Evolutionary conservation across 2,888 invertebrate species (phyloP).

Genomic region (Phasia obesa): DNA sequence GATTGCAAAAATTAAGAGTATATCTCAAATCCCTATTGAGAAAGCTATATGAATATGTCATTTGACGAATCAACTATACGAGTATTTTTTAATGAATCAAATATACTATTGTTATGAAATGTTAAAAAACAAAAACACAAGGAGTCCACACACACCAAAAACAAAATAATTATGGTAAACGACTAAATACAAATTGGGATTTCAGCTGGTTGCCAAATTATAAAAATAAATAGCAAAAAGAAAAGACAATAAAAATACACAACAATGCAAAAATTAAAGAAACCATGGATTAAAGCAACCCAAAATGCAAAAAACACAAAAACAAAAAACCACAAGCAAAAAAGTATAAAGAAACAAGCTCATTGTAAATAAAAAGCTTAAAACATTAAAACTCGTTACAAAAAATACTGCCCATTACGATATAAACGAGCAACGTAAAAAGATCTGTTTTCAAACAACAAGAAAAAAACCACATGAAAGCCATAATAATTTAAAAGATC

Average conservation of each 20-base stretch:
- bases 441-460: too few species aligned
- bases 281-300: background rate
- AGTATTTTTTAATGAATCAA: background rate
- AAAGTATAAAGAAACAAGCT: conserved; percentile 1
- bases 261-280: conserved; percentile 32
- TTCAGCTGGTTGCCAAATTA: conserved; percentile 10
- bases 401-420: conserved; percentile 36
- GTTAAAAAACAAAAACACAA: conserved; percentile 6
- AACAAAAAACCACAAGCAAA: background rate
- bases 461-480: background rate
- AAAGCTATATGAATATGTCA: too few species aligned
- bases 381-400: conserved; percentile 22
- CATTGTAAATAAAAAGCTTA: background rate
- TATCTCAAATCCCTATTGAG: too few species aligned
- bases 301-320: background rate
- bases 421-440: background rate
- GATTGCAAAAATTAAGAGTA: too few species aligned
- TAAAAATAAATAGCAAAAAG: background rate
- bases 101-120: conserved; percentile 52
- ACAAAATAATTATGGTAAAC: conserved; percentile 39
- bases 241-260: background rate
- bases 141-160: background rate
- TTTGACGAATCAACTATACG: too few species aligned
- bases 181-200: conserved; percentile 5
- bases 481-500: background rate